Conservation (phyloP, 2,888 invertebrate genomes). For the Amiota minor region DNA sequence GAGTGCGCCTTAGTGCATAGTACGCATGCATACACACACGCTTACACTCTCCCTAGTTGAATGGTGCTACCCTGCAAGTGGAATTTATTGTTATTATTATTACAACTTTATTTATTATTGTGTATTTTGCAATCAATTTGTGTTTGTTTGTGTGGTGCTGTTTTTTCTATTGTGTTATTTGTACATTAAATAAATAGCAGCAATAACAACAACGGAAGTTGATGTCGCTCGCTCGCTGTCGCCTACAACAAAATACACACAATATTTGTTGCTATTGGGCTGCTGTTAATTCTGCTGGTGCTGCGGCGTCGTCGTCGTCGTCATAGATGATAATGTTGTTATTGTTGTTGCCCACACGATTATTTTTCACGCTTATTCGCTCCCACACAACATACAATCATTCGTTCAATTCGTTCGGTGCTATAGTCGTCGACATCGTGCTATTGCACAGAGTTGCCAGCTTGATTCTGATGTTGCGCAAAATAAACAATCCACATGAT, state of each 20-base stretch:
- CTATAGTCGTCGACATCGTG: too few relatives aligned
- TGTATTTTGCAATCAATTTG: conserved; percentile 58
- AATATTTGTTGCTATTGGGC: conserved; percentile 29
- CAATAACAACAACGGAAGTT: conserved; percentile 50
- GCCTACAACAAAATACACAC: conserved; percentile 31
- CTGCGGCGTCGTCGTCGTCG: conserved; percentile 37
- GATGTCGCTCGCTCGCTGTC: conserved; percentile 57
- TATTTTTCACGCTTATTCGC: not conserved
- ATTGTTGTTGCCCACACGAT: conserved; percentile 5
- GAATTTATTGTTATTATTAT: conserved; percentile 52
- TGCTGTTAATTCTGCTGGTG: too few relatives aligned
- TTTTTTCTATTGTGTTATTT: conserved; percentile 32
- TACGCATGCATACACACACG: conserved; percentile 3
- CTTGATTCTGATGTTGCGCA: too few relatives aligned
- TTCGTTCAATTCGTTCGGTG: too few relatives aligned
- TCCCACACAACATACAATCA: too few relatives aligned
- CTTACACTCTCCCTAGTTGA: too few relatives aligned
- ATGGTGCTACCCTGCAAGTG: conserved; percentile 35
- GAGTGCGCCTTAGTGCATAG: conserved; percentile 41
- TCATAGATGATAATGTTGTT: conserved; percentile 30
- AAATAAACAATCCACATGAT: too few relatives aligned
- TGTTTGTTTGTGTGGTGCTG: conserved; percentile 26
- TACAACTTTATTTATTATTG: conserved; percentile 39
- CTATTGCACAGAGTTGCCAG: too few relatives aligned
- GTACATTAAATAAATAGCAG: too few relatives aligned